Percentiles rank a stretch among this genome's conserved stretches.
Evolutionary conservation across 2,113 vertebrate genomes (phyloP).

Genomic region (Cisticola juncidis): DNA sequence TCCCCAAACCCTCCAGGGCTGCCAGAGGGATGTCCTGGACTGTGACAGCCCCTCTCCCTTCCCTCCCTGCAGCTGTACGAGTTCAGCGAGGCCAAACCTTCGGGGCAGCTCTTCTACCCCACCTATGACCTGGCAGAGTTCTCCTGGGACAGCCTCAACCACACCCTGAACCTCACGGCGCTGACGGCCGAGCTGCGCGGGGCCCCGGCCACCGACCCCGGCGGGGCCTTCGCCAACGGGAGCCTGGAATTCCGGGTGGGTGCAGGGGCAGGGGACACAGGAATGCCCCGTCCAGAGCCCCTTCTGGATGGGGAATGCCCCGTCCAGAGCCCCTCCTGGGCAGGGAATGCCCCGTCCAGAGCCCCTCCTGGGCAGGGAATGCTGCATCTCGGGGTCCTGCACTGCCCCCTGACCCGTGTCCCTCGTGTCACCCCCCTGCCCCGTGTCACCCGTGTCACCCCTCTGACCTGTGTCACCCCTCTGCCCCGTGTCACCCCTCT

Average conservation of each 20-base stretch:
- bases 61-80: constrained; percentile 80
- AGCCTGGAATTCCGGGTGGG: constrained; percentile 73
- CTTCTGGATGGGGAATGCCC: accelerated
- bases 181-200: constrained; percentile 72
- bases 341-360: accelerated
- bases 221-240: constrained; percentile 56
- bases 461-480: no score
- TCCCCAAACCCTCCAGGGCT: no score
- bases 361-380: neutral
- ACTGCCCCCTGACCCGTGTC: accelerated
- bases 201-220: neutral
- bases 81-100: constrained; percentile 67
- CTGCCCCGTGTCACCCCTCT: no score
- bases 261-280: accelerated
- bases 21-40: no score
- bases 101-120: constrained; percentile 63
- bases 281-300: accelerated
- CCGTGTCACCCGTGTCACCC: no score
- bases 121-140: constrained; percentile 79
- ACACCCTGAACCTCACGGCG: constrained; percentile 56
- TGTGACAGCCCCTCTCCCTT: no score
- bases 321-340: accelerated
- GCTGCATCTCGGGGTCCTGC: accelerated
- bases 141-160: constrained; percentile 74
- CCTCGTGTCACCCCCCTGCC: no score